These are phyloP conservation scores for Schizopygopsis pylzovi DNA, from an alignment of 2,797 vertebrate species.

Conservation along the genomic window DNA sequence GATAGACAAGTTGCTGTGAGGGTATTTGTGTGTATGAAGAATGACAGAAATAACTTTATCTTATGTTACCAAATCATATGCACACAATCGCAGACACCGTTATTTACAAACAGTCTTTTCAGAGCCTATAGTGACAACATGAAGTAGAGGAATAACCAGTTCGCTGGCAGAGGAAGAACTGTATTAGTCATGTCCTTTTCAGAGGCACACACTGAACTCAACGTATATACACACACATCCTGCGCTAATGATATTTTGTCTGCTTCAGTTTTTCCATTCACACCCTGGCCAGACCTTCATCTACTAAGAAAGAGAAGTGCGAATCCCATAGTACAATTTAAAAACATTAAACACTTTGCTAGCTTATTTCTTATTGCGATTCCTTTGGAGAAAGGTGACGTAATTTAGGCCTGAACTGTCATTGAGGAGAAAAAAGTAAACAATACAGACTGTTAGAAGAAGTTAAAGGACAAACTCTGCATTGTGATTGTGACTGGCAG, in stretches of 20 bases:
- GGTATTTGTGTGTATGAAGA: not conserved
- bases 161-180: not conserved
- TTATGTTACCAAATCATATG: not conserved
- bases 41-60: not conserved
- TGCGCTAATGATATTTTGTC: constrained; percentile 66
- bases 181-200: constrained; percentile 28
- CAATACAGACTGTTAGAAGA: not conserved
- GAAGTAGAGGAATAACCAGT: constrained; percentile 33
- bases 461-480: not conserved
- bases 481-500: not conserved
- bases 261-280: constrained; percentile 56
- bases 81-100: not conserved
- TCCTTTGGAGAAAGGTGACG: not conserved
- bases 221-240: constrained; percentile 59
- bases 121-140: not conserved
- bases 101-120: not conserved
- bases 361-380: not conserved
- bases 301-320: constrained; percentile 8
- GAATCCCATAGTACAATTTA: not conserved
- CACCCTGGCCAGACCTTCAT: constrained; percentile 34
- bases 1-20: not conserved
- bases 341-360: not conserved
- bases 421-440: not conserved
- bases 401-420: not conserved
- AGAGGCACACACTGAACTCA: constrained; percentile 32